A percentile compares a stretch with the other conserved stretches of the same genome.
Conservation (phyloP, 2,797 vertebrate species). For the Tragopan temminckii region DNA sequence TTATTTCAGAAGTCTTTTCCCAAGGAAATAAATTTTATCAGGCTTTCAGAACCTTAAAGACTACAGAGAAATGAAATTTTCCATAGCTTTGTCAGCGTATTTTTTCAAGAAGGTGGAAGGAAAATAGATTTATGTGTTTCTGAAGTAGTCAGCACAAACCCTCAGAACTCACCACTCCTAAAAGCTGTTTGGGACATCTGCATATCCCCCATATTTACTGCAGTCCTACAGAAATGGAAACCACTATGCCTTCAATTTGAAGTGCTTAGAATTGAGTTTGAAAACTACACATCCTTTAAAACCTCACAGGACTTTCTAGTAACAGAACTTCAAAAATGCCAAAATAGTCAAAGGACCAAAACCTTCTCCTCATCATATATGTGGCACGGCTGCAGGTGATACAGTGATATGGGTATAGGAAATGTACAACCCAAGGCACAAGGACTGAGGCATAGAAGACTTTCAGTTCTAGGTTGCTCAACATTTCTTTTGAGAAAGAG, state of each 20-base stretch:
- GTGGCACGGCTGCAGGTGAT: neutral
- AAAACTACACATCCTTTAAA: neutral
- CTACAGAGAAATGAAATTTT: neutral
- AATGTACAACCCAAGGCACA: neutral
- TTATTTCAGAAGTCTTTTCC: neutral
- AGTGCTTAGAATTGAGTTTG: neutral
- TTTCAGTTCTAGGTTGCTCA: neutral
- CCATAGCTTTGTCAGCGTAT: neutral
- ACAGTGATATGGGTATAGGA: fast-evolving
- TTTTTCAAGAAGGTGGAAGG: neutral
- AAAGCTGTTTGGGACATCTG: neutral
- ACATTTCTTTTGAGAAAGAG: neutral
- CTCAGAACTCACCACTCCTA: neutral
- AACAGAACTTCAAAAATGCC: neutral
- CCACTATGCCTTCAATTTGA: neutral
- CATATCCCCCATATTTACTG: neutral
- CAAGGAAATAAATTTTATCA: neutral
- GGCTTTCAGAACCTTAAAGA: neutral
- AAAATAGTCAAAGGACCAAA: neutral
- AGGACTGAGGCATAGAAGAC: neutral
- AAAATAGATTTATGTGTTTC: neutral
- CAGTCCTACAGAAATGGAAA: neutral
- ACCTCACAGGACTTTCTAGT: neutral
- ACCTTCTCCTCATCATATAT: fast-evolving
- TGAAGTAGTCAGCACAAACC: neutral